Evolutionary conservation across 1,140 invertebrate species (phyloP), one percentile per base, ranked within the genome.

Genomic region (Oscheius sp.): DNA sequence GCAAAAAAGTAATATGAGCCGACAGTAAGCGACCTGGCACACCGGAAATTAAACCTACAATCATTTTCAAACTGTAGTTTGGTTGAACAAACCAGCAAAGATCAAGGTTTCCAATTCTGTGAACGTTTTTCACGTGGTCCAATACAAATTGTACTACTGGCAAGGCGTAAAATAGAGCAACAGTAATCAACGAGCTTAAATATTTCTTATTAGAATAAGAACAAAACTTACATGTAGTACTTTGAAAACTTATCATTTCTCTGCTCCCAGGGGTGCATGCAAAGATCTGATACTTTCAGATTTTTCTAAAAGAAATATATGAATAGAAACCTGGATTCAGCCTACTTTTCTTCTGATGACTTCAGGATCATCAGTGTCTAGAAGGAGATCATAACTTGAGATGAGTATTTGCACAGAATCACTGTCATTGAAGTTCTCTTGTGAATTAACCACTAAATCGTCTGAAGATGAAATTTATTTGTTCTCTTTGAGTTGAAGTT

Each of bases 81-180:
- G n/a, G n/a, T n/a, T n/a, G n/a, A n/a, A n/a, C n/a, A 28, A 29
- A 62, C 35, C 63, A 75, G 67, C 76, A 77, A 10, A 75, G 26
- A 28, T 77, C 76, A 7, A 77, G 36, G 52, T 77, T 61, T 15
- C 75, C 76, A 29, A 67, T 77, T 1, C 34, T 29, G 34, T 69
- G 28, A 10, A 77, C 31, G 20, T 23, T 73, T 7, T 88, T 87
- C 82, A 94, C 91, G 82, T 93, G 93, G 0, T 91, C 93, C n/a
- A 93, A 87, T 1, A 94, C 92, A 3, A 95, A 86, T 82, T 95
- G 93, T 49, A 93, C 87, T 10, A 93, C 93, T 1, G 93, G 93
- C 67, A 95, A 84, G 0, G 90, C 90, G 85, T 95, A 95, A 85
- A 95, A 94, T 31, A 93, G 88, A 0, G 91, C 90, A 31, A 94